Conservation (phyloP, 2,113 vertebrate genomes). For the Chaetodon trifascialis region DNA sequence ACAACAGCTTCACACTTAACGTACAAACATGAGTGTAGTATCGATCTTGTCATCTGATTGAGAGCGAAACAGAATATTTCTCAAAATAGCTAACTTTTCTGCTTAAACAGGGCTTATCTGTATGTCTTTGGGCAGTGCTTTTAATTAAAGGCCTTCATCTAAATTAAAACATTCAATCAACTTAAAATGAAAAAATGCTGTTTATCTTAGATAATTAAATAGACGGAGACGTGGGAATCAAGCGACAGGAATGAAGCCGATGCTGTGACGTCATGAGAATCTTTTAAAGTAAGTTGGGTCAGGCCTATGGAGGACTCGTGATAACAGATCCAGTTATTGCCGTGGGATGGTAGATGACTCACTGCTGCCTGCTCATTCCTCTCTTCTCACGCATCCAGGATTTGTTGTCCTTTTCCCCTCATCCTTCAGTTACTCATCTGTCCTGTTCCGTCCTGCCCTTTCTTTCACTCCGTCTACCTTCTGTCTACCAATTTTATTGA, state of each 20-base stretch:
- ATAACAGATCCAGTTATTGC: conserved; percentile 52
- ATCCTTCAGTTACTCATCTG: conserved; percentile 28
- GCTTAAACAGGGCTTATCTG: not conserved
- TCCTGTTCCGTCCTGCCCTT: not conserved
- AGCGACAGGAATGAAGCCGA: conserved; percentile 1
- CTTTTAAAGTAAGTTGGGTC: conserved; percentile 19
- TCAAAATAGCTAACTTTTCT: not conserved
- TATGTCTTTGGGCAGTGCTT: not conserved
- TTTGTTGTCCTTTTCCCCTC: conserved; percentile 35
- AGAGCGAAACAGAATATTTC: not conserved
- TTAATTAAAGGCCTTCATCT: not conserved
- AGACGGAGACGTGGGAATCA: not conserved
- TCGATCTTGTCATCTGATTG: not conserved
- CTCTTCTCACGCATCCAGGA: conserved; percentile 58
- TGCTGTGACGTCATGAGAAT: not conserved
- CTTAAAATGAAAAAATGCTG: not conserved
- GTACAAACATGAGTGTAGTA: not conserved
- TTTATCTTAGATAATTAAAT: conserved; percentile 10
- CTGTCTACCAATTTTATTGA: conserved; percentile 5
- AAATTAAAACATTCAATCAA: not conserved
- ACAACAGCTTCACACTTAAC: not conserved
- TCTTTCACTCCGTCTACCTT: not conserved
- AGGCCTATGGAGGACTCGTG: conserved; percentile 40
- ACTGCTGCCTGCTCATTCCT: conserved; percentile 31
- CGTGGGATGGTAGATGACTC: conserved; percentile 61